Conservation (phyloP, 2,888 invertebrate genomes). For the Syrphus vitripennis region DNA sequence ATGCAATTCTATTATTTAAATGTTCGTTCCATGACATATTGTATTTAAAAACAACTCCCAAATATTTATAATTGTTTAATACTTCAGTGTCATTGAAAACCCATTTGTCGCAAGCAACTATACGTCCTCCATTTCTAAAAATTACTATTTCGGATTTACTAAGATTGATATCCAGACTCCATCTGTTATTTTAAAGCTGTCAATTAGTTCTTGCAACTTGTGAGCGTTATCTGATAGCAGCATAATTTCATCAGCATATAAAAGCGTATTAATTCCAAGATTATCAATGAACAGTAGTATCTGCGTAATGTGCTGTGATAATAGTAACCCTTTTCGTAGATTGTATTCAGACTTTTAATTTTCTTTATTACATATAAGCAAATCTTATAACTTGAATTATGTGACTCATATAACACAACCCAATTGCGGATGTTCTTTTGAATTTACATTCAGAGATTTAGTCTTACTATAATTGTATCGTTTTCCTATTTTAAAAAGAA, state of each 20-base stretch:
- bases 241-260: not conserved
- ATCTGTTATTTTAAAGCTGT: not conserved
- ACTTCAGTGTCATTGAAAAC: not conserved
- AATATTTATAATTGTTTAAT: not conserved
- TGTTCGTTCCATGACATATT: not conserved
- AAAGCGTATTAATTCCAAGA: not conserved
- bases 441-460: too few relatives aligned
- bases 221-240: not conserved
- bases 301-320: too few relatives aligned
- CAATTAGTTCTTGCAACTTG: not conserved
- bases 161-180: not conserved
- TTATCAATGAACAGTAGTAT: too few relatives aligned
- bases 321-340: too few relatives aligned
- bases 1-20: not conserved
- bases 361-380: too few relatives aligned
- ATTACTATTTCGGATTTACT: not conserved
- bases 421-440: too few relatives aligned
- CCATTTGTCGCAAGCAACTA: too few relatives aligned
- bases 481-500: too few relatives aligned
- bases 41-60: not conserved
- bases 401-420: too few relatives aligned
- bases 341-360: too few relatives aligned
- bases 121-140: not conserved
- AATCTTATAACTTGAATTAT: too few relatives aligned
- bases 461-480: too few relatives aligned